Evolutionary conservation across 2,797 vertebrate genomes (phyloP), one percentile per base, ranked within the genome.

Genomic region (Chelon labrosus): DNA sequence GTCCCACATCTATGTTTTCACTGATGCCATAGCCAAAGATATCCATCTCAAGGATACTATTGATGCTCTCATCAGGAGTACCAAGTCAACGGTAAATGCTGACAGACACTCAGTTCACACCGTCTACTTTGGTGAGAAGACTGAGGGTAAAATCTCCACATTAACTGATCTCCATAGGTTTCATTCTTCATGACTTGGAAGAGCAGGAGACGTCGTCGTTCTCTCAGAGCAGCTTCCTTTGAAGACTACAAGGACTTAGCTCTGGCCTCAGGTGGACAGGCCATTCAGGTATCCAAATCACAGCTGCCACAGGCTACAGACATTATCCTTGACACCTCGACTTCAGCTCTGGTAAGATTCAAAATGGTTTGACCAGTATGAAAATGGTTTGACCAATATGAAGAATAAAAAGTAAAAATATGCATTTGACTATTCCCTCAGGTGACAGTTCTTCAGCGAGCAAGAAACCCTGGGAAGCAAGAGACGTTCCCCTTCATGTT

Each of bases 1-100:
- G 55, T 94, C 94, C n/a, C 2, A 91, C 17, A 93, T 95, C 70
- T 95, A 84, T 42, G 91, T 95, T 61, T 95, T 95, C 77, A 95
- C 94, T 14, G 94, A 95, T 46, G 94, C 93, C 25, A 0, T 0
- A 11, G 77, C 93, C 5, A 95, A 95, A 88, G 94, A 95, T 74
- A 84, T 70, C 1, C 0, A 12, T 0, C 90, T 95, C 14, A 90
- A 92, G 53, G 89, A 90, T 63, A 93, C 90, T 17, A 91, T 95
- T 42, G 2, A 17, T 0, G 91, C 94, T 25, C 93, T 95, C 38
- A 93, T 93, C n/a, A 80, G 82, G 52, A 91, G 70, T 72, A 90
- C 87, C 46, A 93, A 93, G 64, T 94, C 94, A 41, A 88, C 72
- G 3, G 94, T 95, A 88, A 91, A 73, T 56, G 41, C 41, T 8